Conservation (phyloP, 1,140 invertebrate species). For the Drosophila bipectinata region DNA sequence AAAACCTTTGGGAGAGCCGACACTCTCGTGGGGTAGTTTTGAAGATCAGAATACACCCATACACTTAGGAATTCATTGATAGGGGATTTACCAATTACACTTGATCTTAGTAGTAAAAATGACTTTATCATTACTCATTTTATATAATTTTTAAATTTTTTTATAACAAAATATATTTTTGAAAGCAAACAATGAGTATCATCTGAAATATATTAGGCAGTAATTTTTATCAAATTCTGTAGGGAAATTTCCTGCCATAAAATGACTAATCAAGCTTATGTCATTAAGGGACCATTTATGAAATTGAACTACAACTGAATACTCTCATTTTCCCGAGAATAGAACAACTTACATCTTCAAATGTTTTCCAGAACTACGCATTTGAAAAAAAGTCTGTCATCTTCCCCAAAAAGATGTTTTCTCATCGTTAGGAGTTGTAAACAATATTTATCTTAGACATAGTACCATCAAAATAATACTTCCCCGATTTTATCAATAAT, state of each 20-base stretch:
- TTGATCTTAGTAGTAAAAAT: too few relatives aligned
- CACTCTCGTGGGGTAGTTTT: conserved; percentile 2
- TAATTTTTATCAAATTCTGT: too few relatives aligned
- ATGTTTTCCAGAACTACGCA: background rate
- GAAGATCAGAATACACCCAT: background rate
- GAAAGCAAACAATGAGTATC: too few relatives aligned
- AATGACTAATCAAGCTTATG: background rate
- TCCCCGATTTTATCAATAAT: conserved; percentile 48
- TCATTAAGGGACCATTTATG: background rate
- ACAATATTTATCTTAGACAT: conserved; percentile 33
- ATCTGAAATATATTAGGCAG: too few relatives aligned
- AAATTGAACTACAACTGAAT: background rate
- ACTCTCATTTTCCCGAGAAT: background rate
- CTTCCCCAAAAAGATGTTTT: conserved; percentile 15
- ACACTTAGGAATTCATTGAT: background rate
- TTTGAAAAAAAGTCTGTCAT: conserved; percentile 8
- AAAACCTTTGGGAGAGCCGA: conserved; percentile 6
- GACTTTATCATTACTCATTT: too few relatives aligned
- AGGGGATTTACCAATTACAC: too few relatives aligned
- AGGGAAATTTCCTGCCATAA: too few relatives aligned
- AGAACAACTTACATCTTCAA: background rate
- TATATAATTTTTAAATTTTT: too few relatives aligned
- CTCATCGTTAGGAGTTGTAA: conserved; percentile 1
- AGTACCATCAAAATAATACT: conserved; percentile 38
- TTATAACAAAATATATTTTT: too few relatives aligned